Evolutionary conservation across 2,888 invertebrate species (phyloP).

Genomic region (Mythimna vitellina): DNA sequence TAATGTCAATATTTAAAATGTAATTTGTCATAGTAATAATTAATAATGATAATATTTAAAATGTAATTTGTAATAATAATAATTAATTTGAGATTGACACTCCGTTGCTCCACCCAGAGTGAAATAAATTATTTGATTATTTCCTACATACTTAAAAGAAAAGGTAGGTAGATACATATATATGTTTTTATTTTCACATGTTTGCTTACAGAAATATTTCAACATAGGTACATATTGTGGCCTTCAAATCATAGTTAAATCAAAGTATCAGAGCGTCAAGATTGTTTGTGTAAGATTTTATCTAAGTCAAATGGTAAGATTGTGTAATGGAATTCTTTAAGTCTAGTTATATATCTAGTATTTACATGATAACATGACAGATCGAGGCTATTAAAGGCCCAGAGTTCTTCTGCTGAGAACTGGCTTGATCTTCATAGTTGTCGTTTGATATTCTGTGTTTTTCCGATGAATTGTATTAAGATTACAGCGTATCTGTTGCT

Average conservation of each 20-base stretch:
- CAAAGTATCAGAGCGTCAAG: conserved; percentile 40
- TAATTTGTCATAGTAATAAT: no score
- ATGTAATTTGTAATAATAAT: no score
- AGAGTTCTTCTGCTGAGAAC: background rate
- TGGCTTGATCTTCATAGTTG: background rate
- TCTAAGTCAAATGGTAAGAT: conserved; percentile 24
- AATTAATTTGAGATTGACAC: no score
- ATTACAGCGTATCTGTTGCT: no score
- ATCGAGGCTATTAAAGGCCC: conserved; percentile 8
- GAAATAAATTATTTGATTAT: no score
- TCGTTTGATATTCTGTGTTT: background rate
- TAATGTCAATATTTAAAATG: no score
- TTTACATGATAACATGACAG: conserved; percentile 19
- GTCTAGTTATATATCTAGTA: conserved; percentile 14
- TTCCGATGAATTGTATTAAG: background rate
- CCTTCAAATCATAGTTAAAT: conserved; percentile 28
- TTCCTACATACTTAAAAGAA: no score
- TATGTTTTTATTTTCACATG: conserved; percentile 1
- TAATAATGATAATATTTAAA: no score
- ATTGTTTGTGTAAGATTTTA: conserved; percentile 26
- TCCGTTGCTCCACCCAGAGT: no score
- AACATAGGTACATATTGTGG: background rate
- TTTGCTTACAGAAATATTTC: conserved; percentile 3
- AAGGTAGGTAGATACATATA: no score
- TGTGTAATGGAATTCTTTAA: conserved; percentile 7